Evolutionary conservation across 2,888 invertebrate genomes (phyloP).

Genomic region (Proisotoma minuta): DNA sequence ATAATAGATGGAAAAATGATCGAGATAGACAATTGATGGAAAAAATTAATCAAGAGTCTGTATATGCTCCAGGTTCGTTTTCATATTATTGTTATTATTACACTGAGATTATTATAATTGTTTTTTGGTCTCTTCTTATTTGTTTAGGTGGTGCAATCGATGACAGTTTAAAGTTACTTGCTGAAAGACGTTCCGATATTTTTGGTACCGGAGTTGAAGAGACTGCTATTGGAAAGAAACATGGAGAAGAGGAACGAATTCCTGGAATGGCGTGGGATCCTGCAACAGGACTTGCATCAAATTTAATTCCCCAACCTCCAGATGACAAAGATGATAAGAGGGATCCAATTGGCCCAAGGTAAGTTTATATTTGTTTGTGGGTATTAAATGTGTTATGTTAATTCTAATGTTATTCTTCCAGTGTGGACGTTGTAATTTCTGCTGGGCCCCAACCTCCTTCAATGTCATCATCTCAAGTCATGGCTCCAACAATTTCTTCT

Average conservation of each 20-base stretch:
- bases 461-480: conserved; percentile 47
- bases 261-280: conserved; percentile 47
- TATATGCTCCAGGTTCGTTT: conserved; percentile 60
- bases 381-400: neutral
- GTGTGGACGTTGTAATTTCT: conserved; percentile 4
- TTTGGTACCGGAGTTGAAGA: conserved; percentile 99
- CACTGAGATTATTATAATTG: conserved; percentile 26
- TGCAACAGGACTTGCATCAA: conserved; percentile 40
- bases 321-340: conserved; percentile 50
- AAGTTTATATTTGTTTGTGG: conserved; percentile 3
- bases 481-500: conserved; percentile 38
- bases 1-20: conserved; percentile 97
- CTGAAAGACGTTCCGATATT: conserved; percentile 98
- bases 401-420: neutral
- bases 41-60: conserved; percentile 83
- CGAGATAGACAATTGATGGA: conserved; percentile 90
- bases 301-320: conserved; percentile 48
- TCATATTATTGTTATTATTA: conserved; percentile 1
- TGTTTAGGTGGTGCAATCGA: conserved; percentile 77
- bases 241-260: conserved; percentile 67
- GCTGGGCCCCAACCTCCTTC: conserved; percentile 26
- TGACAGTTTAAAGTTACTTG: conserved; percentile 88
- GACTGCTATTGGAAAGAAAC: conserved; percentile 97
- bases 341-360: conserved; percentile 34
- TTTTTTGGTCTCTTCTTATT: conserved; percentile 49